Evolutionary conservation across 2,797 vertebrate species (phyloP), one percentile per base, ranked within the genome.

Genomic region (Malurus leucopterus): DNA sequence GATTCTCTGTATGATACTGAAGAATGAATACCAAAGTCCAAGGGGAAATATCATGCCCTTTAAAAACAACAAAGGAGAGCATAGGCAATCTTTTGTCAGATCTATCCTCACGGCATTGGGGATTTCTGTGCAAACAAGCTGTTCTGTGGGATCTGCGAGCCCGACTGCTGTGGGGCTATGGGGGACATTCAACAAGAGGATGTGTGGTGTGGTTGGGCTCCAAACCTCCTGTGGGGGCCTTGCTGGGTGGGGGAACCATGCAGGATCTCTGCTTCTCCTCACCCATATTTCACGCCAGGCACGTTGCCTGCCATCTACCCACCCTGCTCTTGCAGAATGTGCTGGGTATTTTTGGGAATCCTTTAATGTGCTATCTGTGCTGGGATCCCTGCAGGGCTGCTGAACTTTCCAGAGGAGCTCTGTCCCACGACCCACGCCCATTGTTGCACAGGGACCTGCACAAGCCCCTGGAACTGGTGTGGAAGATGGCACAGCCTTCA

Each of bases 41-140:
- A 89, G 68, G 93, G 93, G 94, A 95, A 94, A 95, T 94, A 93
- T 71, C 92, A 86, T 93, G 95, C 94, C 93, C 93, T 95, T 95
- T 94, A 84, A 77, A 91, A 91, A 91, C 85, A 93, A 93, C 89
- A 93, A 89, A 92, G 91, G 68, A 82, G 57, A 0, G 47, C 49
- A 55, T 21, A 88, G 91, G 74, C 92, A 94, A 90, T 93, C 92
- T 95, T 91, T 71, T 81, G 91, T 91, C 68, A 86, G 84, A 89
- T 88, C 89, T 82, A 29, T 40, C 64, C 80, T 71, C 29, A 4
- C 1, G 3, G 62, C 92, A 34, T 14, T 78, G 91, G 89, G 74
- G 85, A 91, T 75, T 92, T 88, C 92, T 92, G 57, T 36, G 6
- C 71, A 80, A 93, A 4, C 55, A 81, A 92, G 92, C 61, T 71